Conservation (phyloP, 2,113 vertebrate species). For the Herpailurus yagouaroundi region DNA sequence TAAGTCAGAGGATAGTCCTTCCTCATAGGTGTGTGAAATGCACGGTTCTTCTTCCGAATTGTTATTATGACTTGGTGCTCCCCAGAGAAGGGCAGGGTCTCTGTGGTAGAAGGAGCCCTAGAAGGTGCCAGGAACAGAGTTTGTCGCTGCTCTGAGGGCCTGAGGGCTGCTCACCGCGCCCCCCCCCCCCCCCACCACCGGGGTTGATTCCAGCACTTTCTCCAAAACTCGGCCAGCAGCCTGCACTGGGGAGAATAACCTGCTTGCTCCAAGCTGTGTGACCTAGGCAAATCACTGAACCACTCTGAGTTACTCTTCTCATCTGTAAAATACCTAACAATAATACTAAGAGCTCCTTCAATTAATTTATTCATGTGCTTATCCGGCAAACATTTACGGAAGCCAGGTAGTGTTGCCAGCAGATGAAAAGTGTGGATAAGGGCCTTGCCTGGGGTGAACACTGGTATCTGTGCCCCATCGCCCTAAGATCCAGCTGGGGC, state of each 20-base stretch:
- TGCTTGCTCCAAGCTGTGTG: neutral
- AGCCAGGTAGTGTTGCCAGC: neutral
- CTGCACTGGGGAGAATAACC: neutral
- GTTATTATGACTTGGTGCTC: no score
- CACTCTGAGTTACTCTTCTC: neutral
- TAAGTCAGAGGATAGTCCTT: neutral
- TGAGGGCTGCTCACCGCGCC: neutral
- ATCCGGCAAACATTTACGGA: neutral
- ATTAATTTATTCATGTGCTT: neutral
- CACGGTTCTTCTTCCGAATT: neutral
- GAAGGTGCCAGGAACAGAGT: neutral
- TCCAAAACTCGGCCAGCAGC: neutral
- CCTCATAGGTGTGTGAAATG: fast-evolving
- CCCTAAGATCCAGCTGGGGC: neutral
- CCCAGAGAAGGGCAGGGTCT: neutral
- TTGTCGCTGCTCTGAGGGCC: neutral
- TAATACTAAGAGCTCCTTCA: neutral
- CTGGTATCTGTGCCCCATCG: neutral
- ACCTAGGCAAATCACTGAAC: neutral
- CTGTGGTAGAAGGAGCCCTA: neutral
- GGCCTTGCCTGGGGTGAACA: neutral
- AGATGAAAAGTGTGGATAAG: neutral
- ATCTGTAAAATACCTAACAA: neutral
- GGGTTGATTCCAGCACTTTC: neutral
- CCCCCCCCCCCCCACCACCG: fast-evolving